A percentile compares a stretch with the other conserved stretches of the same genome.
These are phyloP conservation scores for Myiagra hebetior DNA, from an alignment of 2,113 vertebrate species.

Conservation along the genomic window DNA sequence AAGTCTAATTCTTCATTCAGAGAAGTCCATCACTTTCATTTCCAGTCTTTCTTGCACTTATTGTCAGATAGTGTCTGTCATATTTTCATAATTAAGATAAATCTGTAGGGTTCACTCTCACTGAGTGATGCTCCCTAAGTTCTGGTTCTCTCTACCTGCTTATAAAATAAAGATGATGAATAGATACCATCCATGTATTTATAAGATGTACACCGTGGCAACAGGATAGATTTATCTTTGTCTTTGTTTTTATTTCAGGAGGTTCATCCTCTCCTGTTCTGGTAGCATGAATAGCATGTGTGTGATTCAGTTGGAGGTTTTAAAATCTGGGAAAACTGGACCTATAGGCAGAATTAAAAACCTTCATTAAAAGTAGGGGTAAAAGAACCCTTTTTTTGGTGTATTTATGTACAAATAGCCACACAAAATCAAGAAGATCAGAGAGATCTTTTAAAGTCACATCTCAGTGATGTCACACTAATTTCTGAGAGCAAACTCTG, in stretches of 20 bases:
- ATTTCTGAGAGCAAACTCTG: not conserved
- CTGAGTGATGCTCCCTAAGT: slow-evolving; percentile 6
- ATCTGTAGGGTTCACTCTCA: slow-evolving; percentile 7
- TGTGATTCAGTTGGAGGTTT: not conserved
- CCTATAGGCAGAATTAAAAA: not conserved
- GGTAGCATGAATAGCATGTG: not conserved
- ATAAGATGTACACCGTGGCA: not conserved
- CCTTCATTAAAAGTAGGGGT: not conserved
- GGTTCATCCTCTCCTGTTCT: not conserved
- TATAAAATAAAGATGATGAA: slow-evolving; percentile 48
- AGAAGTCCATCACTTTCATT: not conserved
- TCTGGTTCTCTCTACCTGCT: slow-evolving; percentile 15
- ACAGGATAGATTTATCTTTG: not conserved
- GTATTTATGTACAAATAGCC: not conserved
- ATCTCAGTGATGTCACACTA: not conserved
- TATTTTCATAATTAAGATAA: slow-evolving; percentile 51
- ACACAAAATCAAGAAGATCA: not conserved
- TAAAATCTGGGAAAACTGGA: not conserved
- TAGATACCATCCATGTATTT: not conserved
- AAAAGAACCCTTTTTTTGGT: not conserved
- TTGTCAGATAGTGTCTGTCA: slow-evolving; percentile 32
- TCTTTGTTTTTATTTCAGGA: slow-evolving; percentile 24
- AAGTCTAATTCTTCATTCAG: not conserved
- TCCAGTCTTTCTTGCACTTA: not conserved
- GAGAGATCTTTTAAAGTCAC: not conserved